Base-by-base conservation (phyloP, 2,797 vertebrate species). In the Phrynocephalus vlangalii region DNA sequence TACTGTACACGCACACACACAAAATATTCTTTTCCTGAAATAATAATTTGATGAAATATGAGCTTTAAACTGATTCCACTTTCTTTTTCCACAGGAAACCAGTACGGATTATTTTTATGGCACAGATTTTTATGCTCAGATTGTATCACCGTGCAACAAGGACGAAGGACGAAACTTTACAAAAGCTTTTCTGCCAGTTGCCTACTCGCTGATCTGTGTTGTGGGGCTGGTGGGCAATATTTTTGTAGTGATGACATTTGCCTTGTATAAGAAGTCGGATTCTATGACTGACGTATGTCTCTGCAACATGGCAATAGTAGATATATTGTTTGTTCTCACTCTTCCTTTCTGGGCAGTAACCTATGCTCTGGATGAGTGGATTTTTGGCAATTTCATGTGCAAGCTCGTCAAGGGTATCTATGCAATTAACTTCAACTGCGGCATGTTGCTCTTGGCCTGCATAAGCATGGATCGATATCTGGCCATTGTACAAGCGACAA, bases 231-330 rank as follows among this genome's bases (percentile, higher is more conserved):
- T 98, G 38, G 98, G 98, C 1, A 99, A 99, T 90, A 44, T 93
- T 5, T 96, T 99, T 87, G 98, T 99, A 28, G 97, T 98, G 87
- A 24, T 97, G 78, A 99, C 98, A 79, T 99, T 98, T 3, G 95
- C 97, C 63, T 96, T 96, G 28, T 99, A 99, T n/a, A 98, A 98
- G 95, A 97, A 94, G 89, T 86, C 96, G 86, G 98, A 97, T 91
- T 99, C 98, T 50, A 98, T 99, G 98, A 99, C 98, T 0, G 98
- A 99, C 3, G 93, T 99, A 0, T 99, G 97, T 90, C 97, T 99
- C 84, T 92, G 99, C 67, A 98, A 99, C 81, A 98, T 99, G 91
- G 98, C 99, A 79, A 87, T 98, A 0, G 97, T 98, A 0, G 98
- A 99, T 94, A 96, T 98, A 70, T 91, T 99, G 0, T 98, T 99